phyloP scores from a whole-genome alignment of 1,140 invertebrate genomes.

The Varroa destructor region DNA sequence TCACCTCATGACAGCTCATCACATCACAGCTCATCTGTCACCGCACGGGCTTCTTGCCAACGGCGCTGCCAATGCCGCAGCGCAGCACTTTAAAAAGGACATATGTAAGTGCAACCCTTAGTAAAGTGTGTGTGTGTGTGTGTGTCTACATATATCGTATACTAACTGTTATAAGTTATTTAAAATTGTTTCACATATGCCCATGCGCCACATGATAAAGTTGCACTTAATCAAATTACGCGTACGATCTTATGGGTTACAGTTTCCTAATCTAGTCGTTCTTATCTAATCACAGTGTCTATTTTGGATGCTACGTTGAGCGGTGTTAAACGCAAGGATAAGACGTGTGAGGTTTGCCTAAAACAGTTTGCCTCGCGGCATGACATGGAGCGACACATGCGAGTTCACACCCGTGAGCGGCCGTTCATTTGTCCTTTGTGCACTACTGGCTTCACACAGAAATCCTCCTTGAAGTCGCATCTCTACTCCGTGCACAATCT shows the following conservation, averaged over 20 bases:
- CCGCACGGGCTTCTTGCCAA: slow-evolving; percentile 22
- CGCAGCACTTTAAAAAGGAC: slow-evolving; percentile 8
- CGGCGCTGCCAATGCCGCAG: background rate
- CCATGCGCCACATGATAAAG: too few relatives aligned
- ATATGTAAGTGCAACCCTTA: slow-evolving; percentile 5
- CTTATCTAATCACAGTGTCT: background rate
- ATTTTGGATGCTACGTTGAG: slow-evolving; percentile 8
- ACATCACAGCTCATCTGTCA: slow-evolving; percentile 21
- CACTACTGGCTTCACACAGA: slow-evolving; percentile 21
- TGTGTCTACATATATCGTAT: too few relatives aligned
- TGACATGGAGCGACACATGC: slow-evolving; percentile 26
- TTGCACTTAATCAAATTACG: too few relatives aligned
- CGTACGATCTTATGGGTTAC: too few relatives aligned
- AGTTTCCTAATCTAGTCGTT: background rate
- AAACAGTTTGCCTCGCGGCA: slow-evolving; percentile 26
- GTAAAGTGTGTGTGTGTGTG: too few relatives aligned
- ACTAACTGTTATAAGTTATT: too few relatives aligned
- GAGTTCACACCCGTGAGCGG: slow-evolving; percentile 22
- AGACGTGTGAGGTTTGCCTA: slow-evolving; percentile 22
- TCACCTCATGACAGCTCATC: slow-evolving; percentile 24
- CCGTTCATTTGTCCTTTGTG: slow-evolving; percentile 22
- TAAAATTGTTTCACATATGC: too few relatives aligned
- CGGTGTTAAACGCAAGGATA: slow-evolving; percentile 16
- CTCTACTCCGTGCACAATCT: slow-evolving; percentile 25
- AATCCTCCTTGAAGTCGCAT: slow-evolving; percentile 17